A percentile compares a stretch with the other conserved stretches of the same genome.
Conservation (phyloP, 2,113 vertebrate genomes). For the Oncorhynchus mykiss region DNA sequence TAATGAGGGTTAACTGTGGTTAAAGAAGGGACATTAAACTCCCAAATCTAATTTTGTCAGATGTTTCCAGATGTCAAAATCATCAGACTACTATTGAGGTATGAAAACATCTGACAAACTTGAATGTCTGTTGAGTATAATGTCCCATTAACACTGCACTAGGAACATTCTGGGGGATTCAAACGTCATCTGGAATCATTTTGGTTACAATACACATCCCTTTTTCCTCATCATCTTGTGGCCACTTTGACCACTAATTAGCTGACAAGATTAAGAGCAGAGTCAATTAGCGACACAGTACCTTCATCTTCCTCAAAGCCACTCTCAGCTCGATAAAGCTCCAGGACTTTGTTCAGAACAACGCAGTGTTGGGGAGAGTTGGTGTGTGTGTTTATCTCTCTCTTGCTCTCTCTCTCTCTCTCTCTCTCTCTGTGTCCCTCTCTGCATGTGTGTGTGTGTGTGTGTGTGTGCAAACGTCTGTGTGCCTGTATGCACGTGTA, state of each 20-base stretch:
- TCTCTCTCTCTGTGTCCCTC: too few species aligned
- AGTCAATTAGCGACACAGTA: background rate
- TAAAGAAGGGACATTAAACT: too few species aligned
- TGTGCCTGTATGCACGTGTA: background rate
- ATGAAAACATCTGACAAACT: too few species aligned
- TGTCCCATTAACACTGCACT: too few species aligned
- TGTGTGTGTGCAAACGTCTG: background rate
- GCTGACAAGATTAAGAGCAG: background rate
- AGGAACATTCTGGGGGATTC: too few species aligned
- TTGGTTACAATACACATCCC: slow-evolving; percentile 4
- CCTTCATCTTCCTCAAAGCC: background rate
- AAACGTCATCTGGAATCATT: background rate
- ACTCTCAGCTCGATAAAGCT: background rate
- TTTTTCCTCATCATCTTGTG: slow-evolving; percentile 9
- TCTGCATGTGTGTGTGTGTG: background rate
- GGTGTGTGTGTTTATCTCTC: too few species aligned
- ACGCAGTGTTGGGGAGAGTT: background rate
- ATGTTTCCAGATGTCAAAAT: background rate
- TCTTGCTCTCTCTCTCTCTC: too few species aligned
- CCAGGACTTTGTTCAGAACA: background rate
- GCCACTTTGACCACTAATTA: background rate
- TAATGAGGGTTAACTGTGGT: too few species aligned
- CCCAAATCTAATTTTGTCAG: too few species aligned
- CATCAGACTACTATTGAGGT: too few species aligned
- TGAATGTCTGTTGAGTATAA: too few species aligned